Conservation (phyloP, 1,140 invertebrate genomes). For the Drosophila watanabei region DNA sequence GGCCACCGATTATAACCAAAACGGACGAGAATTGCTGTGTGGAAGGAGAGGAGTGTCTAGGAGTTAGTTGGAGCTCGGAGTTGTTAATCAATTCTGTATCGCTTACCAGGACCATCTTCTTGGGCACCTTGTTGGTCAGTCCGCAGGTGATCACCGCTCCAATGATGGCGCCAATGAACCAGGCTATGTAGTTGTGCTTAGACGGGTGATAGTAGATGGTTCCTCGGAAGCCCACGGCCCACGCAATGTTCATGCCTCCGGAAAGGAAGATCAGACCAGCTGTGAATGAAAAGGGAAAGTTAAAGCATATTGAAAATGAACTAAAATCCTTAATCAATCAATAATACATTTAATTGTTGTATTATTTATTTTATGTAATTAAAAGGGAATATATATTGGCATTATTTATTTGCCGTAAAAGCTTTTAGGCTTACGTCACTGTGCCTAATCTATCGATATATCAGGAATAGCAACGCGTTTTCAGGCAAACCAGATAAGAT, state of each 20-base stretch:
- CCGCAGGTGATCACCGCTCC: constrained; percentile 44
- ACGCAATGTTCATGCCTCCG: constrained; percentile 75
- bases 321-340: neutral
- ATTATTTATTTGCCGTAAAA: neutral
- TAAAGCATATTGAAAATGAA: neutral
- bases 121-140: constrained; percentile 56
- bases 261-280: constrained; percentile 65
- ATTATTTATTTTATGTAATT: neutral
- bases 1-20: constrained; percentile 50
- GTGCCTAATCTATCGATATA: constrained; percentile 5
- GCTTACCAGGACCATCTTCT: constrained; percentile 61
- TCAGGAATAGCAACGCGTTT: neutral
- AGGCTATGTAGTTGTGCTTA: constrained; percentile 49
- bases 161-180: constrained; percentile 71
- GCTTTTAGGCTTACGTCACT: constrained; percentile 6
- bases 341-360: neutral
- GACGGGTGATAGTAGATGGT: rapidly evolving
- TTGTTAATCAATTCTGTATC: neutral
- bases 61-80: neutral
- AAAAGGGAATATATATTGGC: neutral
- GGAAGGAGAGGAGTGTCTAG: rapidly evolving
- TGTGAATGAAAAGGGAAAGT: neutral
- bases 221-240: constrained; percentile 56
- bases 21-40: constrained; percentile 30
- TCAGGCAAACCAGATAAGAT: constrained; percentile 31